Evolutionary conservation across 2,888 invertebrate species (phyloP).

Genomic region (Anoncus sp.): DNA sequence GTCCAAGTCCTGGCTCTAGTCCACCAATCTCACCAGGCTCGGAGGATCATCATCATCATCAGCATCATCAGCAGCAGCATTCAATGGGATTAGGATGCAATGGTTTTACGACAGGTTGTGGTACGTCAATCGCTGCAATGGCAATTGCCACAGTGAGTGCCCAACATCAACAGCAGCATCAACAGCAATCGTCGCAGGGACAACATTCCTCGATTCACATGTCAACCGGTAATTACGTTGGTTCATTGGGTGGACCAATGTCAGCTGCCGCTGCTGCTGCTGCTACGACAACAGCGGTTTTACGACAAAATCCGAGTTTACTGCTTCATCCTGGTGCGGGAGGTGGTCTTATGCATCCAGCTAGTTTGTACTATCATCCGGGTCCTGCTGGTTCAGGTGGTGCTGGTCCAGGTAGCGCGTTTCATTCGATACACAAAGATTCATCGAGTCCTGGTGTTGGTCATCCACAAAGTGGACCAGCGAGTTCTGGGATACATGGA

Average conservation of each 20-base stretch:
- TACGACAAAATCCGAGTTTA: constrained; percentile 78
- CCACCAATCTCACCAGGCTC: constrained; percentile 95
- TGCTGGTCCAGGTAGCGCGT: constrained; percentile 77
- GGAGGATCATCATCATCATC: constrained; percentile 89
- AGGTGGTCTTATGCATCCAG: constrained; percentile 78
- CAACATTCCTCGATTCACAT: constrained; percentile 55
- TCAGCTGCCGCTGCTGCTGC: too few species aligned
- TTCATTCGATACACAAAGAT: constrained; percentile 84
- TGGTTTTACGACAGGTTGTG: constrained; percentile 80
- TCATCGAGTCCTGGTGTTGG: constrained; percentile 80
- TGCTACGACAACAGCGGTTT: constrained; percentile 67
- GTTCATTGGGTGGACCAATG: constrained; percentile 53
- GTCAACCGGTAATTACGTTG: constrained; percentile 47
- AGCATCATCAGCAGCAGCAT: too few species aligned
- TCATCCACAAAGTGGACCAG: constrained; percentile 68
- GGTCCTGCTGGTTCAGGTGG: constrained; percentile 57
- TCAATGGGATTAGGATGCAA: constrained; percentile 61
- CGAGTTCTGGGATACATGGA: constrained; percentile 77
- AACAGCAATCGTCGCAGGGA: constrained; percentile 38
- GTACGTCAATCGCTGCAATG: constrained; percentile 43
- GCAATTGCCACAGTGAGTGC: constrained; percentile 29
- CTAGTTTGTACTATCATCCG: constrained; percentile 79
- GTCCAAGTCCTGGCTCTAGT: constrained; percentile 87
- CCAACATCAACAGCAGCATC: constrained; percentile 38
- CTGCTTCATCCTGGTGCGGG: constrained; percentile 78